Evolutionary conservation across 2,888 invertebrate species (phyloP).

Genomic region (Spilarctia lutea): DNA sequence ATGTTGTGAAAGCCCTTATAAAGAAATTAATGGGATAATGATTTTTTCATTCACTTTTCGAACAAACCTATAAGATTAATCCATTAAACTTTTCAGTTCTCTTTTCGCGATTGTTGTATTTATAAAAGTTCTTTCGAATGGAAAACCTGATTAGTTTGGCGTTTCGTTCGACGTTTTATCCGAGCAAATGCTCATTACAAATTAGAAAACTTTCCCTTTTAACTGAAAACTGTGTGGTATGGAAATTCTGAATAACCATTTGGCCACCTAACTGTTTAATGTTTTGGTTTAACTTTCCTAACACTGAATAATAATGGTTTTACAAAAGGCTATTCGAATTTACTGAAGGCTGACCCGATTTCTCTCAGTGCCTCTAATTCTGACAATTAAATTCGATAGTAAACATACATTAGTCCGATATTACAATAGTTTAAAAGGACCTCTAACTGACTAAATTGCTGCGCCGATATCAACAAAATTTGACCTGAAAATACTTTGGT

Average conservation of each 20-base stretch:
- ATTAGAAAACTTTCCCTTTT: conserved; percentile 14
- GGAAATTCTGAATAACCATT: background rate
- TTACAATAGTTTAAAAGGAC: no score
- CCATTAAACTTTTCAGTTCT: conserved; percentile 18
- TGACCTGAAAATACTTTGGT: no score
- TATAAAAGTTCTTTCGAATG: conserved; percentile 18
- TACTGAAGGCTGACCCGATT: background rate
- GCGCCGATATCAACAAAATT: no score
- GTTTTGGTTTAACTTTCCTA: background rate
- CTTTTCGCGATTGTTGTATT: conserved; percentile 4
- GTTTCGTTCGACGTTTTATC: conserved; percentile 21
- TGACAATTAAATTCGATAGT: no score
- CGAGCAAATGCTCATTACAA: conserved; percentile 12
- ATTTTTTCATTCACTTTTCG: conserved; percentile 23
- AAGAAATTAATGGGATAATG: conserved; percentile 11
- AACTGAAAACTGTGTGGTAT: conserved; percentile 3
- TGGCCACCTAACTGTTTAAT: background rate
- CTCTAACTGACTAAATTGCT: no score
- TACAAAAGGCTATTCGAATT: background rate
- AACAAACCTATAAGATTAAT: conserved; percentile 31
- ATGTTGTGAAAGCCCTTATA: background rate
- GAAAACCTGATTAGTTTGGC: conserved; percentile 14
- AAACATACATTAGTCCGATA: no score
- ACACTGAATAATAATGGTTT: background rate
- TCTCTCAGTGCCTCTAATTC: background rate